Base-by-base conservation (phyloP, 2,888 invertebrate genomes). In the Tenthredo amoena region DNA sequence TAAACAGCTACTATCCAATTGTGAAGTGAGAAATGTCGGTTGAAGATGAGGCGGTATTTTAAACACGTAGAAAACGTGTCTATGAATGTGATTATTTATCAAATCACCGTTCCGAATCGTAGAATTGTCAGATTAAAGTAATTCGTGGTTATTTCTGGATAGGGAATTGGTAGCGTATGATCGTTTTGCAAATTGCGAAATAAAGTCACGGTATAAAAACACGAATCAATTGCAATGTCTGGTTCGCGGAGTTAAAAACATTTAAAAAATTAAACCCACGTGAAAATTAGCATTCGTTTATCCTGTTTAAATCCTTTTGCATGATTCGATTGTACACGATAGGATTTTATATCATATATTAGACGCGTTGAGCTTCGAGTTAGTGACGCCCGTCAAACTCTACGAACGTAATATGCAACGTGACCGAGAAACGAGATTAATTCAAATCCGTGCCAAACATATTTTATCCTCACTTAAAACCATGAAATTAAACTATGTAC, bases 321-420 rank as follows among this genome's bases (percentile, higher is more conserved):
- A 62, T 37, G 15, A 21, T 26, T 62, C 12, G 62, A 81, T 62
- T n/a, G 81, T 18, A 40, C 62, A 62, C 21, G 58, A 21, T 34
- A 40, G 7, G 62, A 81, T 81, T 81, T 62, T 50, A 40, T 81
- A 81, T 37, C 68, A 68, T 18, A 34, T 68, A 68, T 68, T 68
- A 68, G 5, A 31, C 10, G 50, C 21, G 26, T 50, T 15, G 0
- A 47, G 9, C 7, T 55, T 2, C 4, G 26, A 21, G 26, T 43
- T 43, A 18, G 55, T 81, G 81, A 81, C 79, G 79, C 34, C 62
- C 10, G 43, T 40, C 4, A 26, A 40, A 26, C 26, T 40, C 26
- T 40, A n/a, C 21, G 12, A 21, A 74, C 43, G 74, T 26, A n/a
- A n/a, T n/a, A 26, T 10, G 74, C 74, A 74, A 55, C 77, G 55